phyloP scores from a whole-genome alignment of 2,888 invertebrate species.

The Campoletis raptor region DNA sequence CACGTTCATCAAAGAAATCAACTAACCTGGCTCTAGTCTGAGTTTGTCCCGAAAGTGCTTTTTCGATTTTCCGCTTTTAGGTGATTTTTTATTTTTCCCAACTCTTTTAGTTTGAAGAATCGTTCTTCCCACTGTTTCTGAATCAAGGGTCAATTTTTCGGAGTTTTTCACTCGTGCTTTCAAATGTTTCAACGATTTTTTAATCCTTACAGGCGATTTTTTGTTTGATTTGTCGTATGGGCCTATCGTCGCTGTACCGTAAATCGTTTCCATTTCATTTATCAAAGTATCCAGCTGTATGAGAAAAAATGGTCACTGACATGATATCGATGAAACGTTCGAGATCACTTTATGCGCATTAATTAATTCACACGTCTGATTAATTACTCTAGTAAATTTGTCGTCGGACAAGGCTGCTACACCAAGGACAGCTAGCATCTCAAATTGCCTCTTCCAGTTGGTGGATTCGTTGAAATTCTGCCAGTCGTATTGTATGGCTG shows the following conservation, averaged over 20 bases:
- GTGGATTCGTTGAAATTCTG: conserved; percentile 62
- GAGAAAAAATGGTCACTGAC: not conserved
- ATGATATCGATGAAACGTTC: conserved; percentile 5
- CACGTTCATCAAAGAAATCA: not conserved
- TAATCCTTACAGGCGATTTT: not conserved
- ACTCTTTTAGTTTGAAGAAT: not conserved
- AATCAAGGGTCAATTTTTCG: conserved; percentile 4
- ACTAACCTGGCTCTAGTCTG: conserved; percentile 64
- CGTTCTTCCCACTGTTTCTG: not conserved
- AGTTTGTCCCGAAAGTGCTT: conserved; percentile 20
- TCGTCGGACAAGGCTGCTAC: conserved; percentile 64
- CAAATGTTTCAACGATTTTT: not conserved
- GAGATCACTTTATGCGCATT: not conserved
- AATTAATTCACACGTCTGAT: not conserved
- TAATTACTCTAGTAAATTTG: conserved; percentile 63
- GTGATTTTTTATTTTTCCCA: conserved; percentile 4
- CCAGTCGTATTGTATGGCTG: conserved; percentile 68
- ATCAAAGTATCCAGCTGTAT: conserved; percentile 62
- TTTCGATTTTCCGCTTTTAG: conserved; percentile 2
- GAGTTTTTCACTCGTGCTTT: not conserved
- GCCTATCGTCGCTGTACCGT: conserved; percentile 67
- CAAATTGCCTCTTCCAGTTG: conserved; percentile 61
- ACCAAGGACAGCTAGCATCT: conserved; percentile 68
- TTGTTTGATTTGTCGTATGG: conserved; percentile 49
- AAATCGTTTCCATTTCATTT: conserved; percentile 70